These are phyloP conservation scores for Aldabrachelys gigantea DNA, from an alignment of 2,113 vertebrate species.

Conservation along the genomic window DNA sequence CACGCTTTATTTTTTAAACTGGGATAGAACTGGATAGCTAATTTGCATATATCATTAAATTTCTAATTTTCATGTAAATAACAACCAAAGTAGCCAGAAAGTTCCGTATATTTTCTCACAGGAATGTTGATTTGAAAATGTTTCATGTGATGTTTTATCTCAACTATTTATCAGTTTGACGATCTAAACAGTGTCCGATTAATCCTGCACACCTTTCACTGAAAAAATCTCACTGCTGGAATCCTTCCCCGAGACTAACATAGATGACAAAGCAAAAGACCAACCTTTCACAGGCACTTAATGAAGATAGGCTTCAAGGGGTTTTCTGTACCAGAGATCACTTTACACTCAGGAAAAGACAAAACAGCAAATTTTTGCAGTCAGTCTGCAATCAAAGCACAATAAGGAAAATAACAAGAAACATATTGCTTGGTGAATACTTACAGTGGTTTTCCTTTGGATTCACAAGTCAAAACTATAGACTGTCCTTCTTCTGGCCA, in stretches of 20 bases:
- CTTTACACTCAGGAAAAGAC: slow-evolving; percentile 56
- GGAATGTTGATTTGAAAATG: slow-evolving; percentile 22
- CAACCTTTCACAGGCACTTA: slow-evolving; percentile 63
- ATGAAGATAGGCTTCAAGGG: slow-evolving; percentile 70
- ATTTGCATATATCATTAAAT: slow-evolving; percentile 46
- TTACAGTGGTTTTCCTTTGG: slow-evolving; percentile 98
- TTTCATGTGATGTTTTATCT: slow-evolving; percentile 36
- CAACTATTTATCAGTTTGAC: slow-evolving; percentile 39
- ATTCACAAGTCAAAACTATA: slow-evolving; percentile 96
- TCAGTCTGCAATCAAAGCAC: slow-evolving; percentile 62
- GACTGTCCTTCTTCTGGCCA: slow-evolving; percentile 97
- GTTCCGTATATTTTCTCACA: slow-evolving; percentile 43
- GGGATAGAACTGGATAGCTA: slow-evolving; percentile 5
- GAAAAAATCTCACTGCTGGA: slow-evolving; percentile 45
- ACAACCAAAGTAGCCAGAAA: slow-evolving; percentile 44
- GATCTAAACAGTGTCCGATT: slow-evolving; percentile 61
- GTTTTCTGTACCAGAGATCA: slow-evolving; percentile 61
- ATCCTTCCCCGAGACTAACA: slow-evolving; percentile 66
- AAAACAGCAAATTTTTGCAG: slow-evolving; percentile 58
- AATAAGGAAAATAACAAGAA: slow-evolving; percentile 66
- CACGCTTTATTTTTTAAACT: slow-evolving; percentile 41
- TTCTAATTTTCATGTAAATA: slow-evolving; percentile 50
- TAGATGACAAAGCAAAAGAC: slow-evolving; percentile 70
- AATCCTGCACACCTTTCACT: slow-evolving; percentile 55
- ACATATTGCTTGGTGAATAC: slow-evolving; percentile 77